Evolutionary conservation across 2,888 invertebrate genomes (phyloP).

Genomic region (Meloe dianella): DNA sequence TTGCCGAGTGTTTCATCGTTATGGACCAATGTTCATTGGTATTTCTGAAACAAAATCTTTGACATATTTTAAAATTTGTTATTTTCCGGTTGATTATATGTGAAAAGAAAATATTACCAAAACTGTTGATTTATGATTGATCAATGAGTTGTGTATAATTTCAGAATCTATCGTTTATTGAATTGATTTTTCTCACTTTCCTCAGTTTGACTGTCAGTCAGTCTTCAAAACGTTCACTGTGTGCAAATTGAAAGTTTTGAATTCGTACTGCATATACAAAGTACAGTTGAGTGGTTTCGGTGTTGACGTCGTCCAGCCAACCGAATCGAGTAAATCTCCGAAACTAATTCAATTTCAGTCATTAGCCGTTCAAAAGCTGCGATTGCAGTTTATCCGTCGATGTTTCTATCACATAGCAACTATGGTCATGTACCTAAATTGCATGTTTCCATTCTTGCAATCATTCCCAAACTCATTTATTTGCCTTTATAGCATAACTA

Average conservation of each 20-base stretch:
- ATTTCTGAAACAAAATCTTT: too few species aligned
- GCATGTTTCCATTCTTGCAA: neutral
- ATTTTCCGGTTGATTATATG: neutral
- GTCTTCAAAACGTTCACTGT: neutral
- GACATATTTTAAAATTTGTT: neutral
- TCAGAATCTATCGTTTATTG: neutral
- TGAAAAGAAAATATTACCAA: neutral
- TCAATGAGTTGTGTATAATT: neutral
- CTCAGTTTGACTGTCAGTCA: neutral
- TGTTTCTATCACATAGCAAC: slow-evolving; percentile 20
- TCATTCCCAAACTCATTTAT: slow-evolving; percentile 2
- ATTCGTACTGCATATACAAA: neutral
- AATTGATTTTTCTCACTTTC: neutral
- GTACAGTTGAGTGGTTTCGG: slow-evolving; percentile 3
- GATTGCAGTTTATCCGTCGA: slow-evolving; percentile 38
- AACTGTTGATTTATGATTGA: slow-evolving; percentile 1
- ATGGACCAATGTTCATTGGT: neutral
- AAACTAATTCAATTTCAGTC: slow-evolving; percentile 42
- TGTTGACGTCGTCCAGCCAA: slow-evolving; percentile 4
- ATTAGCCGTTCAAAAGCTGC: slow-evolving; percentile 35
- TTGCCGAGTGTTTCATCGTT: neutral
- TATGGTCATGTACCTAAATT: neutral
- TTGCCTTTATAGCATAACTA: neutral
- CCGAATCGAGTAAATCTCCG: slow-evolving; percentile 35
- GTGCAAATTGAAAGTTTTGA: neutral